These are phyloP conservation scores for Aythya baeri DNA, from an alignment of 2,113 vertebrate genomes.

Conservation along the genomic window DNA sequence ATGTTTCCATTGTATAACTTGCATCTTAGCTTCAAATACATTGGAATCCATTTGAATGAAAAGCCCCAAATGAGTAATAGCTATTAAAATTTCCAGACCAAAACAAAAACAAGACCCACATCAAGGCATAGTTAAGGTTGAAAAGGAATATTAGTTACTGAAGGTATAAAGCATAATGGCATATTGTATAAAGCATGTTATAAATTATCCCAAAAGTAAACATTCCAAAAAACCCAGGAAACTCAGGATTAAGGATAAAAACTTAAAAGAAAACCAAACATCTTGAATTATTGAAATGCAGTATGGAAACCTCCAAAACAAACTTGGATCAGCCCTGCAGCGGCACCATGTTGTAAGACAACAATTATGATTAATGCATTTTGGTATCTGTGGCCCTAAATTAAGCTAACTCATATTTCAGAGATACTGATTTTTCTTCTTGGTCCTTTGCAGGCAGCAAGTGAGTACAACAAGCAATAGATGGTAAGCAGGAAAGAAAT, in stretches of 20 bases:
- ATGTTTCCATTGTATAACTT: neutral
- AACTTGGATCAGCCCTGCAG: neutral
- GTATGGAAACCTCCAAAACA: slow-evolving; percentile 17
- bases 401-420: neutral
- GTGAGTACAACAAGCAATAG: neutral
- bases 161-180: neutral
- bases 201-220: slow-evolving; percentile 46
- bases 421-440: neutral
- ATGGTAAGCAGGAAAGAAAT: neutral
- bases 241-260: slow-evolving; percentile 48
- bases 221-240: slow-evolving; percentile 31
- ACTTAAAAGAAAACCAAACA: slow-evolving; percentile 39
- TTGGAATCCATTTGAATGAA: neutral
- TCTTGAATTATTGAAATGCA: slow-evolving; percentile 28
- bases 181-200: neutral
- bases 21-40: neutral
- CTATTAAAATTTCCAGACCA: slow-evolving; percentile 57
- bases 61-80: slow-evolving; percentile 21
- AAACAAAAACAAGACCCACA: slow-evolving; percentile 52
- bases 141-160: slow-evolving; percentile 3
- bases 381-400: neutral
- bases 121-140: neutral
- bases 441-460: neutral
- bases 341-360: neutral
- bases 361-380: neutral